Evolutionary conservation across 37 sponge, comb jelly and placozoan genomes (phyloP).

Genomic region (Crambe crambe): DNA sequence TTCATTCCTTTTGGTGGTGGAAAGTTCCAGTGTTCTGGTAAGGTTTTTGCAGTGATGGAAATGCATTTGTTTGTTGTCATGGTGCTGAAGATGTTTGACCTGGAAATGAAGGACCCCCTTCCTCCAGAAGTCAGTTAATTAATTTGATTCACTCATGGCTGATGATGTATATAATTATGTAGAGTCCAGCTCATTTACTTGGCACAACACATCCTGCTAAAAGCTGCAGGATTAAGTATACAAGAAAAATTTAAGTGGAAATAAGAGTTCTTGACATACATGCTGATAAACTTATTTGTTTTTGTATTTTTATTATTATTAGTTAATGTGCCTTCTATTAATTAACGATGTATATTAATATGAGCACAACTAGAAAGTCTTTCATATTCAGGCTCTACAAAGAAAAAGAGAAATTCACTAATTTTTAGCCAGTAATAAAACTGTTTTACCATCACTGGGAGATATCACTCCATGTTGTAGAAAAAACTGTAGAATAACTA

Average conservation of each 20-base stretch:
- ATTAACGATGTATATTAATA: too few relatives aligned
- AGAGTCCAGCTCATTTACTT: too few relatives aligned
- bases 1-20: slow-evolving; percentile 90
- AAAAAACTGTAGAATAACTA: slow-evolving; percentile 61
- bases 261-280: too few relatives aligned
- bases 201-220: too few relatives aligned
- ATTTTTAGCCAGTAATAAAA: not conserved
- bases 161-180: too few relatives aligned
- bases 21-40: slow-evolving; percentile 83
- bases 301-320: too few relatives aligned
- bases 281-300: too few relatives aligned
- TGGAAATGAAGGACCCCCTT: slow-evolving; percentile 59
- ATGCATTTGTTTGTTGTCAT: slow-evolving; percentile 77
- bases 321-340: too few relatives aligned
- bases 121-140: slow-evolving; percentile 62
- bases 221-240: too few relatives aligned
- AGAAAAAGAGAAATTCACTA: not conserved
- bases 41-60: slow-evolving; percentile 89
- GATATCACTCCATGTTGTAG: slow-evolving; percentile 55
- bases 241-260: too few relatives aligned
- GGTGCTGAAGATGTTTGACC: slow-evolving; percentile 52
- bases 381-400: slow-evolving; percentile 26
- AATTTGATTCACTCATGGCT: too few relatives aligned
- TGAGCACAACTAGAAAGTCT: slow-evolving; percentile 18
- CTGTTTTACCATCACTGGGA: slow-evolving; percentile 39